Percentiles rank a stretch among this genome's conserved stretches.
These are phyloP conservation scores for Microcebus jonahi DNA, from an alignment of 2,113 vertebrate species.

Conservation along the genomic window DNA sequence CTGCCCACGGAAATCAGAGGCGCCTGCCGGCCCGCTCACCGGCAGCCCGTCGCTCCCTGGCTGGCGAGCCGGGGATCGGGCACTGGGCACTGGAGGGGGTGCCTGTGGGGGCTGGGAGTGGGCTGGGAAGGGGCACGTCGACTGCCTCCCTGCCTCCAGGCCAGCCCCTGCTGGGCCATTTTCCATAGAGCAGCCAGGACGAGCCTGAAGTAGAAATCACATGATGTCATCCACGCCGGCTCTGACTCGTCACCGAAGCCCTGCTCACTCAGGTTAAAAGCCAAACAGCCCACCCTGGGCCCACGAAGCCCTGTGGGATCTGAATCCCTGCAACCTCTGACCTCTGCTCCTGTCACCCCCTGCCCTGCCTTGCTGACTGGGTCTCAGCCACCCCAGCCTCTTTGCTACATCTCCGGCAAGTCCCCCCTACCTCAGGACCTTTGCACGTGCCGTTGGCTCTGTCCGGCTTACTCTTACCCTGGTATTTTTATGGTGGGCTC, in stretches of 20 bases:
- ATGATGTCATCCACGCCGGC: neutral
- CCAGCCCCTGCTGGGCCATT: neutral
- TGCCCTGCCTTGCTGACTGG: neutral
- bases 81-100: neutral
- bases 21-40: conserved; percentile 70
- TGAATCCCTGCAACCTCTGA: neutral
- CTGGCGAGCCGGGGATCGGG: neutral
- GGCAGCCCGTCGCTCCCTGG: neutral
- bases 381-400: neutral
- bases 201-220: neutral
- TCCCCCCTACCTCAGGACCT: conserved; percentile 16
- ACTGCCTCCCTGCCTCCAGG: neutral
- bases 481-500: no score
- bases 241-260: neutral
- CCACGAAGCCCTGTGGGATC: neutral
- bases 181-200: neutral
- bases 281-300: neutral
- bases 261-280: neutral
- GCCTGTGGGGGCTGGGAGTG: neutral
- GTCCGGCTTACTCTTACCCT: neutral
- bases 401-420: neutral
- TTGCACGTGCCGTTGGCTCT: neutral
- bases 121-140: accelerated
- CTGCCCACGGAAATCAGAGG: conserved; percentile 77
- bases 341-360: neutral